Base-by-base conservation (phyloP, 2,113 vertebrate species). In the Ciconia maguari region DNA sequence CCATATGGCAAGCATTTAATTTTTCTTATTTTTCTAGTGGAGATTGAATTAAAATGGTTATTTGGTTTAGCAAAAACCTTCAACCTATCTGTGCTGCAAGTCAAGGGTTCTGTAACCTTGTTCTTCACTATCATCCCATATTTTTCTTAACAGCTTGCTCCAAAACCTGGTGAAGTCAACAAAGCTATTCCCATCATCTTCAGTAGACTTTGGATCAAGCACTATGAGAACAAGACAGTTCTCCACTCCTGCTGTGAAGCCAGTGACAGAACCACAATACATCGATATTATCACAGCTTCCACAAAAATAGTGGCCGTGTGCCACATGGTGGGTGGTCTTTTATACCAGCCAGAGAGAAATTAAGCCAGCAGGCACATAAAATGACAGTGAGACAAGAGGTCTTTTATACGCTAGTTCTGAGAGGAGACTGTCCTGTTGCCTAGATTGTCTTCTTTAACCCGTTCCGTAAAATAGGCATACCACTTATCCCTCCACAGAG, bases 1-100 rank as follows among this genome's bases (percentile, higher is more conserved):
- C 93, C 96, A 97, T 95, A 96, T 95, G 97, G 96, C 84, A 96
- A 75, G 79, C 70, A 89, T 89, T 94, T 92, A 36, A 81, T 94
- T 95, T 97, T 83, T 72, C 30, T 12, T 68, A 91, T 89, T 96
- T 95, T 93, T 88, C 74, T 92, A 92, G 60, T 22, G 77, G 27
- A 86, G 60, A 83, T 93, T 64, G 49, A 96, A 89, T 94, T 80
- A 70, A 92, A 89, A 83, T 60, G 2, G 44, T 58, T 91, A 27
- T 92, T 95, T 91, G 51, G 46, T 78, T 96, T 90, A 93, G 82
- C 62, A 90, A 83, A 96, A 93, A 11, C 74, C 57, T 85, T 70
- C 78, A 83, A n/a, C 46, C 11, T 89, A 4, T 46, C 38, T 85
- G 75, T 76, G 61, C 54, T 77, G 54, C 29, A 46, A 87, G 49